Evolutionary conservation across 1,140 invertebrate genomes (phyloP).

Genomic region (Drosophila pallidifrons): DNA sequence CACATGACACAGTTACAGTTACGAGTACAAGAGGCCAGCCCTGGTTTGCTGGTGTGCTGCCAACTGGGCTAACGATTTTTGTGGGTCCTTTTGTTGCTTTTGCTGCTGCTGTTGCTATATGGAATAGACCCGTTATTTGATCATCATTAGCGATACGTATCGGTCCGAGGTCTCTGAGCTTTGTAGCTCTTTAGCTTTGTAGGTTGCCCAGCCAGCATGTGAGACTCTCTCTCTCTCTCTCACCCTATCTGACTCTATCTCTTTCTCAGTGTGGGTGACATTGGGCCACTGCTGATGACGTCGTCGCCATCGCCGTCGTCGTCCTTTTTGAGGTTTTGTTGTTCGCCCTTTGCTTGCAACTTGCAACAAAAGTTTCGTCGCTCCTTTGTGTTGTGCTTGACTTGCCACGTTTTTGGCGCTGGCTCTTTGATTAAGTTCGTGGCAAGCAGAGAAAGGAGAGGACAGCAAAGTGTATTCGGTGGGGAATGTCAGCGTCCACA

Average conservation of each 20-base stretch:
- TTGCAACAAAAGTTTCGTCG: slow-evolving; percentile 75
- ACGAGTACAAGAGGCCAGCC: background rate
- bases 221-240: background rate
- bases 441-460: slow-evolving; percentile 10
- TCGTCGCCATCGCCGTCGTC: background rate
- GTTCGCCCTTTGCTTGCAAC: slow-evolving; percentile 59
- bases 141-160: slow-evolving; percentile 83
- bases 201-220: slow-evolving; percentile 35
- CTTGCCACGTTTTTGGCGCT: slow-evolving; percentile 38
- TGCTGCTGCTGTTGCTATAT: slow-evolving; percentile 57
- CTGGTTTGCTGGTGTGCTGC: slow-evolving; percentile 69
- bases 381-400: slow-evolving; percentile 63
- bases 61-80: slow-evolving; percentile 81
- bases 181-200: slow-evolving; percentile 52
- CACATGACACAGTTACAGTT: slow-evolving; percentile 65
- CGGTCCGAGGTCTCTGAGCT: slow-evolving; percentile 50
- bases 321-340: slow-evolving; percentile 52
- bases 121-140: slow-evolving; percentile 70
- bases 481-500: slow-evolving; percentile 21
- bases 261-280: slow-evolving; percentile 22
- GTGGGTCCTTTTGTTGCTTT: slow-evolving; percentile 48
- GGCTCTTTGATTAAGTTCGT: slow-evolving; percentile 69
- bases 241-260: background rate
- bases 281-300: slow-evolving; percentile 28
- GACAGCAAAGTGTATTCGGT: background rate